These are phyloP conservation scores for Saturnia japonica DNA, from an alignment of 2,888 invertebrate genomes.

Conservation along the genomic window DNA sequence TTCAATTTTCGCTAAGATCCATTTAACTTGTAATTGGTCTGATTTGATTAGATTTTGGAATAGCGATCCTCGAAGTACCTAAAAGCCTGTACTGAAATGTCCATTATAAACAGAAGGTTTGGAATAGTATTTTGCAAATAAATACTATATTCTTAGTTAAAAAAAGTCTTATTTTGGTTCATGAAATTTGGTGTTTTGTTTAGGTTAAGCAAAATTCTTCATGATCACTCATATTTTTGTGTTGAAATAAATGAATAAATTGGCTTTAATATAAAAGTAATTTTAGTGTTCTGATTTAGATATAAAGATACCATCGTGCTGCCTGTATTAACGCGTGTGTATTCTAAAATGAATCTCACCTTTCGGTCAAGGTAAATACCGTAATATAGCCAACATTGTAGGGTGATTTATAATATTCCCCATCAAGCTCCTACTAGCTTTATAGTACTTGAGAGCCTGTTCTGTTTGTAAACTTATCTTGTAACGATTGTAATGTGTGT, in stretches of 20 bases:
- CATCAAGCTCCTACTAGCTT: not conserved
- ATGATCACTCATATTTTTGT: not conserved
- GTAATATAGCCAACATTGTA: not conserved
- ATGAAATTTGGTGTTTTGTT: not conserved
- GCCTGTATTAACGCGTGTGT: not conserved
- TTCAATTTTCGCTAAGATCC: not conserved
- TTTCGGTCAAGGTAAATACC: not conserved
- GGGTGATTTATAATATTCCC: not conserved
- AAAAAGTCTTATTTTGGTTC: not conserved
- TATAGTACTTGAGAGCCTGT: too few relatives aligned
- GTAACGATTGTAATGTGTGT: too few relatives aligned
- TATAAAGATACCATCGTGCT: too few relatives aligned
- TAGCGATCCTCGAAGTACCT: not conserved
- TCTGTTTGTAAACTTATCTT: too few relatives aligned
- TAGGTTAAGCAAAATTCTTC: not conserved
- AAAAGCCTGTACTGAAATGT: not conserved
- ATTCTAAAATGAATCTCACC: not conserved
- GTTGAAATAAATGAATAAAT: not conserved
- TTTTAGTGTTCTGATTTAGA: not conserved
- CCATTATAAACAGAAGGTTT: not conserved
- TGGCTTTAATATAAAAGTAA: not conserved
- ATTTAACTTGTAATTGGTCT: not conserved
- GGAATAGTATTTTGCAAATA: not conserved
- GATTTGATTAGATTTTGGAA: not conserved
- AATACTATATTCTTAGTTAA: not conserved